These are phyloP conservation scores for Berghia stephanieae DNA, from an alignment of 1,140 invertebrate genomes.

Conservation along the genomic window DNA sequence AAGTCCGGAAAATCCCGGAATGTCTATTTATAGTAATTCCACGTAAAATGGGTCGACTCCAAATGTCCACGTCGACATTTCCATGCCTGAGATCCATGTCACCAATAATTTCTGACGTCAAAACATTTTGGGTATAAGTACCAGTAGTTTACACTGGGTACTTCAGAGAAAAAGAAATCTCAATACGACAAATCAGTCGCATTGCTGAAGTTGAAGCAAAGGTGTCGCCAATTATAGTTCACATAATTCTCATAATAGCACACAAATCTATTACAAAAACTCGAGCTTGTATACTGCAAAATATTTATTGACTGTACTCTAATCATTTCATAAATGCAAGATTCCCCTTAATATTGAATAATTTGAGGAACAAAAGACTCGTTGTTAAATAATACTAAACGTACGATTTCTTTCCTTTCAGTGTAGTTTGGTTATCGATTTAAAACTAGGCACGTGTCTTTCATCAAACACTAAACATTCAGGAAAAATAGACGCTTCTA, in stretches of 20 bases:
- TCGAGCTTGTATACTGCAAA: too few relatives aligned
- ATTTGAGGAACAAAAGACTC: too few relatives aligned
- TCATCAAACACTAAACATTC: neutral
- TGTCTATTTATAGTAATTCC: conserved; percentile 5
- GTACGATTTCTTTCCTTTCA: too few relatives aligned
- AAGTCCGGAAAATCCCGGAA: neutral
- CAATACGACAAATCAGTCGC: neutral
- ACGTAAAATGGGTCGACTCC: neutral
- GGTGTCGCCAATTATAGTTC: too few relatives aligned
- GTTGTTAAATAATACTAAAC: too few relatives aligned
- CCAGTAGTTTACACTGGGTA: neutral
- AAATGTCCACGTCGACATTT: neutral
- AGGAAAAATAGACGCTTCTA: neutral
- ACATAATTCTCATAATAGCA: too few relatives aligned
- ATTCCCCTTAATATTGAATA: too few relatives aligned
- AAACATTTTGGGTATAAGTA: neutral
- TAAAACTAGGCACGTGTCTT: neutral
- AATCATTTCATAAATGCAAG: too few relatives aligned
- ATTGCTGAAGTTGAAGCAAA: too few relatives aligned
- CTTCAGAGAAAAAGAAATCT: neutral
- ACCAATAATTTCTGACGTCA: neutral
- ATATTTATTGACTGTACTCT: too few relatives aligned
- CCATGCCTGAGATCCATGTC: neutral
- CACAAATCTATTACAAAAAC: too few relatives aligned
- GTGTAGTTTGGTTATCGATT: too few relatives aligned